Conservation (phyloP, 2,113 vertebrate species). For the Podarcis muralis region DNA sequence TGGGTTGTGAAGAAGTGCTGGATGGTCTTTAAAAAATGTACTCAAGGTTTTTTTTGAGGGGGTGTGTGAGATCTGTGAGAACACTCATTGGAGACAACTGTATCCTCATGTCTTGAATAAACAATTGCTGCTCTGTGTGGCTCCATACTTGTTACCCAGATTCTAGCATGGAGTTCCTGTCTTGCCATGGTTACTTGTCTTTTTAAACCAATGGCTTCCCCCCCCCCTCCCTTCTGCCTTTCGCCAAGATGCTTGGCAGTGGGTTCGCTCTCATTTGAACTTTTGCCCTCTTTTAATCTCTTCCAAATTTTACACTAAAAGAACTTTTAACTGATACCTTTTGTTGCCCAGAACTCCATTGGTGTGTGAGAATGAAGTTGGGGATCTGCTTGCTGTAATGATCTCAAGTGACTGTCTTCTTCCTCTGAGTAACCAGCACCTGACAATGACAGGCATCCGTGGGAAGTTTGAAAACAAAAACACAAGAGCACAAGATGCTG, state of each 20-base stretch:
- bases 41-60: conserved; percentile 75
- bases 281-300: conserved; percentile 81
- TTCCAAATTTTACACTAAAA: conserved; percentile 80
- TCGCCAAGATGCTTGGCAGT: conserved; percentile 77
- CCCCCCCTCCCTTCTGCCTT: conserved; percentile 67
- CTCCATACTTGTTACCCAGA: conserved; percentile 83
- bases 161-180: conserved; percentile 80
- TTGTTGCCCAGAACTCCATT: conserved; percentile 75
- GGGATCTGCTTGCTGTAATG: conserved; percentile 66
- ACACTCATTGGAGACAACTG: conserved; percentile 85
- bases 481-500: conserved; percentile 55
- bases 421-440: conserved; percentile 63
- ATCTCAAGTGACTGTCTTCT: conserved; percentile 69
- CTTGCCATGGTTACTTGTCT: conserved; percentile 90
- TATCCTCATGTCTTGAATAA: conserved; percentile 86
- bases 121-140: conserved; percentile 89
- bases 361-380: conserved; percentile 73
- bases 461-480: conserved; percentile 61
- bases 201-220: conserved; percentile 74
- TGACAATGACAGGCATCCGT: conserved; percentile 64
- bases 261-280: conserved; percentile 74
- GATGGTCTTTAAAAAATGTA: conserved; percentile 75
- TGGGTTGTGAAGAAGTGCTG: conserved; percentile 83
- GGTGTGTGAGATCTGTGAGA: conserved; percentile 85
- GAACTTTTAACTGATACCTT: conserved; percentile 76